These are phyloP conservation scores for Diarsia brunnea DNA, from an alignment of 2,888 invertebrate genomes.

Conservation along the genomic window DNA sequence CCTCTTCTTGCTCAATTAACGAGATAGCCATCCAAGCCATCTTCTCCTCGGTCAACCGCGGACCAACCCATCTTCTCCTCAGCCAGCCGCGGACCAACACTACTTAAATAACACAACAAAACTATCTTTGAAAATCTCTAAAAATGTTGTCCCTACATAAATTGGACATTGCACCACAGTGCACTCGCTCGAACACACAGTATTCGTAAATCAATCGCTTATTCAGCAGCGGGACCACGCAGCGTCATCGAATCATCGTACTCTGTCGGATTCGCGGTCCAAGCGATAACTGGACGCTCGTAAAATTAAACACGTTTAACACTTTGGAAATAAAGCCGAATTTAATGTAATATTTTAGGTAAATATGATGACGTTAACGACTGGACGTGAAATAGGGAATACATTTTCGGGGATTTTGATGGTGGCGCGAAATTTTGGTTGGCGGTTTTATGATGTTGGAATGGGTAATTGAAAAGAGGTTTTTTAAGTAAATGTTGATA, in stretches of 20 bases:
- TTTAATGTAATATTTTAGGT: conserved; percentile 60
- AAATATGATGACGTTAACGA: conserved; percentile 56
- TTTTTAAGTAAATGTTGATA: background rate
- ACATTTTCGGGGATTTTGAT: conserved; percentile 28
- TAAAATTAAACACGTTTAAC: conserved; percentile 61
- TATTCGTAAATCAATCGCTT: conserved; percentile 76
- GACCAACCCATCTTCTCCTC: too few species aligned
- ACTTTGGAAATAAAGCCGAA: conserved; percentile 61
- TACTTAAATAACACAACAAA: background rate
- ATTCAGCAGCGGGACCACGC: conserved; percentile 72
- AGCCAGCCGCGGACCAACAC: too few species aligned
- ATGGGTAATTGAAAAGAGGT: background rate
- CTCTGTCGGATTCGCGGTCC: conserved; percentile 59
- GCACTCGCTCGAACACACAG: conserved; percentile 54
- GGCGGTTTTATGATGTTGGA: conserved; percentile 9
- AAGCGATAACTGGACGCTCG: conserved; percentile 58
- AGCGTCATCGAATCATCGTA: conserved; percentile 72
- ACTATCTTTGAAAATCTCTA: background rate
- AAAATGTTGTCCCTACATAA: background rate
- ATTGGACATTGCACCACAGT: conserved; percentile 29
- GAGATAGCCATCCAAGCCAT: too few species aligned
- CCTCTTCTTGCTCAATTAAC: too few species aligned
- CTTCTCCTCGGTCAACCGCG: too few species aligned
- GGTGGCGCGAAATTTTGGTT: background rate
- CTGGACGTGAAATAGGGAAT: conserved; percentile 33